phyloP scores from a whole-genome alignment of 2,113 vertebrate species.

The Danio rerio region GRCz12tu NC_133177.1:37017001-37017500 shows the following conservation, averaged over 20 bases:
- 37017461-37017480: background rate
- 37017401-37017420: background rate
- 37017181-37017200: slow-evolving; percentile 2
- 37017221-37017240: slow-evolving; percentile 6
- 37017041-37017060: too few species aligned
- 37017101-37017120: too few species aligned
- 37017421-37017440: background rate
- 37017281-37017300: slow-evolving; percentile 70
- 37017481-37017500: slow-evolving; percentile 12
- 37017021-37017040: too few species aligned
- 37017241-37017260: slow-evolving; percentile 40
- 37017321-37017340: slow-evolving; percentile 76
- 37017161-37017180: too few species aligned
- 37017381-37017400: slow-evolving; percentile 24
- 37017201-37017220: slow-evolving; percentile 6
- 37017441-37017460: background rate
- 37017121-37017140: too few species aligned
- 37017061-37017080: too few species aligned
- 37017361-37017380: slow-evolving; percentile 67
- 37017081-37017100: too few species aligned
- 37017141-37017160: too few species aligned
- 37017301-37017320: slow-evolving; percentile 78
- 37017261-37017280: slow-evolving; percentile 32
- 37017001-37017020: too few species aligned
- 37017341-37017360: slow-evolving; percentile 79